phyloP scores from a whole-genome alignment of 2,888 invertebrate genomes.

The Sinopyrophorus schimmeli region DNA sequence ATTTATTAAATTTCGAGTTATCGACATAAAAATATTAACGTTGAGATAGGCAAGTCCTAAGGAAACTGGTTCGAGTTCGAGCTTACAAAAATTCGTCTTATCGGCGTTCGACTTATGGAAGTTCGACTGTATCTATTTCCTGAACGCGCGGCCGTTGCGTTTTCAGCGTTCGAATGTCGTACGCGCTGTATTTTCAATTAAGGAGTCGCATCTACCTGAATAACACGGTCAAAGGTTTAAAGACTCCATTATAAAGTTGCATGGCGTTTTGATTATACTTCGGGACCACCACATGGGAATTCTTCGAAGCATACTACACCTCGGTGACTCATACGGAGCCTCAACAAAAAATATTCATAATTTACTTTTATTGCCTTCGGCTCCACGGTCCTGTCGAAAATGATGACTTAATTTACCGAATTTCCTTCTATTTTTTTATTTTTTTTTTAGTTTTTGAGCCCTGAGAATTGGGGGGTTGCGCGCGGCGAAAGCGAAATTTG shows the following conservation, averaged over 20 bases:
- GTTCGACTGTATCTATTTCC: no score
- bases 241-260: slow-evolving; percentile 31
- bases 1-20: no score
- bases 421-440: slow-evolving; percentile 24
- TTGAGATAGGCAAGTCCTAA: no score
- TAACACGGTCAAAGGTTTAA: slow-evolving; percentile 36
- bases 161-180: slow-evolving; percentile 20
- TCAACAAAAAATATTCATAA: slow-evolving; percentile 38
- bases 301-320: slow-evolving; percentile 38
- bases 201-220: slow-evolving; percentile 36
- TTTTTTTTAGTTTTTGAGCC: no score
- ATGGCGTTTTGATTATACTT: slow-evolving; percentile 19
- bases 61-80: no score
- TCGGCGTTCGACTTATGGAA: no score
- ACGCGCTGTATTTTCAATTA: slow-evolving; percentile 34
- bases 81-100: no score
- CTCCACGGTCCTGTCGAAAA: slow-evolving; percentile 33
- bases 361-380: slow-evolving; percentile 40
- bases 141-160: not conserved
- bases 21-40: no score
- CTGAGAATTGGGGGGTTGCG: slow-evolving; percentile 15
- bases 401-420: slow-evolving; percentile 42
- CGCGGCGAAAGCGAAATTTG: slow-evolving; percentile 4
- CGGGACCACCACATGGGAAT: slow-evolving; percentile 44
- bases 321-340: slow-evolving; percentile 40